Conservation (phyloP, 2,797 vertebrate genomes). For the Tokudaia tokunoshimensis region DNA sequence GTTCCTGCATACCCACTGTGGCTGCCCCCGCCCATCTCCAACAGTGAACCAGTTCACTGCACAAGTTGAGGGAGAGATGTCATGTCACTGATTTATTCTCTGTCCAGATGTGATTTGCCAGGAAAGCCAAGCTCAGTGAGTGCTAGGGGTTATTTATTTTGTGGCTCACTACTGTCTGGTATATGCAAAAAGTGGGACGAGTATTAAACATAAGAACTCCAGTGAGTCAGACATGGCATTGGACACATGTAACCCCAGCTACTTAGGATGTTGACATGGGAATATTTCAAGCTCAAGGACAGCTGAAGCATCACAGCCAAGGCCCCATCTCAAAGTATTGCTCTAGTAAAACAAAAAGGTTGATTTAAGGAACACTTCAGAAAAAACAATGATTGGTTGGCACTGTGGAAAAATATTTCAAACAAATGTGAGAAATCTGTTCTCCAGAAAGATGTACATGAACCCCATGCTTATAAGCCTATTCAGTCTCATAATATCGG, state of each 20-base stretch:
- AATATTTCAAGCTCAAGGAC: not conserved
- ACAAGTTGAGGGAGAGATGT: not conserved
- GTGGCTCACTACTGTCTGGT: not conserved
- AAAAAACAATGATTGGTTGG: slow-evolving; percentile 61
- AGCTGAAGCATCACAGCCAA: not conserved
- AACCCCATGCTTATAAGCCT: not conserved
- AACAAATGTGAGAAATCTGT: slow-evolving; percentile 5
- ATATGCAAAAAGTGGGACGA: not conserved
- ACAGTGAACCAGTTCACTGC: not conserved
- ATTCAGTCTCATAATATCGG: too few relatives aligned
- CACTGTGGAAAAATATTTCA: slow-evolving; percentile 27
- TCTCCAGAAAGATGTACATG: not conserved
- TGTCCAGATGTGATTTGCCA: slow-evolving; percentile 49
- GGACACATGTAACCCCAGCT: not conserved
- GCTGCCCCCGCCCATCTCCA: not conserved
- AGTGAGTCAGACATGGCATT: not conserved
- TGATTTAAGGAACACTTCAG: slow-evolving; percentile 10
- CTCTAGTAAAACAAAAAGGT: not conserved
- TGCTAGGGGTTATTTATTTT: slow-evolving; percentile 20
- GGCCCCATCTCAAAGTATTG: not conserved
- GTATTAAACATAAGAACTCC: slow-evolving; percentile 20
- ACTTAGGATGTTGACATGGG: not conserved
- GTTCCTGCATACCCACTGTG: not conserved
- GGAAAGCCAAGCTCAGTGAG: not conserved
- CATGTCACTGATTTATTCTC: slow-evolving; percentile 20